These are phyloP conservation scores for Avahi laniger DNA, from an alignment of 2,797 vertebrate species.

Conservation along the genomic window DNA sequence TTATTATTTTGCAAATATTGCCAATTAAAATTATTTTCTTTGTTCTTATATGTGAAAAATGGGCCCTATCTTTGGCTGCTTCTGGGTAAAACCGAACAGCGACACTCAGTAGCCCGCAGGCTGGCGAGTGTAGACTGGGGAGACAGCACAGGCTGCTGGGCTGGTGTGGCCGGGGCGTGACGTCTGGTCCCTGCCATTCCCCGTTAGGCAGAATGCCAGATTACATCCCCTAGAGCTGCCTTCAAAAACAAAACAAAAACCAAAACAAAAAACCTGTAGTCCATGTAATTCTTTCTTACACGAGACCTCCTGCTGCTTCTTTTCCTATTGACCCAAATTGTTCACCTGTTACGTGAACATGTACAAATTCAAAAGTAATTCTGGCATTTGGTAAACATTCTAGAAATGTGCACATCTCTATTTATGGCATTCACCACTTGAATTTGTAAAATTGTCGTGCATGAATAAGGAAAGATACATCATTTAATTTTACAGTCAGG, in stretches of 20 bases:
- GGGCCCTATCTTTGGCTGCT: not conserved
- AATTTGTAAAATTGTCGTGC: not conserved
- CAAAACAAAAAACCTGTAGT: conserved; percentile 65
- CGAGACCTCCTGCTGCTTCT: not conserved
- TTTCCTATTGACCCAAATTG: not conserved
- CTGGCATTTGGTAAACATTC: not conserved
- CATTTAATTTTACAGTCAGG: not conserved
- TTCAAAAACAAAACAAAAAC: not conserved
- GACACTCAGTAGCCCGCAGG: not conserved
- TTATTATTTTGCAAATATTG: not conserved
- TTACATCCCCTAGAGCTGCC: conserved; percentile 84
- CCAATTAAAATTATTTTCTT: not conserved
- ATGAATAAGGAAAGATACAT: not conserved
- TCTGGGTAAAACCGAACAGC: not conserved
- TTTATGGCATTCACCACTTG: not conserved
- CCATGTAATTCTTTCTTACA: conserved; percentile 67
- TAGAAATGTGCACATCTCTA: not conserved
- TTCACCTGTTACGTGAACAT: not conserved
- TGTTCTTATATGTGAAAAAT: not conserved
- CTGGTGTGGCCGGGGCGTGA: conserved; percentile 65
- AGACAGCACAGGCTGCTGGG: conserved; percentile 22
- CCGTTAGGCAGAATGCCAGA: conserved; percentile 84
- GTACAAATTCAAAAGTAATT: not conserved
- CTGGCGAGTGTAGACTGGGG: conserved; percentile 30
- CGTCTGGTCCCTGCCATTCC: conserved; percentile 84